These are phyloP conservation scores for Drosophila ananassae DNA, from an alignment of 1,140 invertebrate species.

Conservation along the genomic window DNA sequence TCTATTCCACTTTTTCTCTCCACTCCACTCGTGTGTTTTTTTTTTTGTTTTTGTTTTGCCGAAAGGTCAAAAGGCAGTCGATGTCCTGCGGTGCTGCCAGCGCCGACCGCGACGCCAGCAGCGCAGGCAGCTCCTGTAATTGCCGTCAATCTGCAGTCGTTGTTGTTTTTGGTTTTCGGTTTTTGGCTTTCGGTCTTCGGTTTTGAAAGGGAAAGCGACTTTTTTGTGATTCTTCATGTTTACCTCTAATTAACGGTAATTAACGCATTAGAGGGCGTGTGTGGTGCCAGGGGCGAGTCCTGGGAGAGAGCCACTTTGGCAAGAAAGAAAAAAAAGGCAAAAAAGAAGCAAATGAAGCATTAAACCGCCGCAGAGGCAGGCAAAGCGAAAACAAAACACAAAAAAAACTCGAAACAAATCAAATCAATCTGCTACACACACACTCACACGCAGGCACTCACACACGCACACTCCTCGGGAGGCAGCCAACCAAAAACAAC, in stretches of 20 bases:
- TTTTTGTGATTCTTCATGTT: constrained; percentile 58
- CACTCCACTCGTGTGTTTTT: too few species aligned
- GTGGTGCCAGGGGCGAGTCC: background rate
- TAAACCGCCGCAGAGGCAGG: background rate
- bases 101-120: constrained; percentile 12
- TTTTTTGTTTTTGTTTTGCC: constrained; percentile 24
- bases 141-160: constrained; percentile 67
- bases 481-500: constrained; percentile 80
- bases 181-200: constrained; percentile 28
- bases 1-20: background rate
- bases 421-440: constrained; percentile 72
- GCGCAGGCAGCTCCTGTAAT: constrained; percentile 53
- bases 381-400: background rate
- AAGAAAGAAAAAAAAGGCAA: background rate
- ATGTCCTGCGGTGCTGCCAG: constrained; percentile 59
- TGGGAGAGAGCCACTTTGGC: too few species aligned
- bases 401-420: constrained; percentile 60
- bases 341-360: constrained; percentile 6
- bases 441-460: constrained; percentile 26
- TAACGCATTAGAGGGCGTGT: constrained; percentile 73
- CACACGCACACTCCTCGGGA: constrained; percentile 30
- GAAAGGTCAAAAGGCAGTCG: constrained; percentile 42
- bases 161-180: constrained; percentile 3
- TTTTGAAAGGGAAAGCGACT: constrained; percentile 65
- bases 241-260: constrained; percentile 77